A percentile compares a stretch with the other conserved stretches of the same genome.
Conservation (phyloP, 2,888 invertebrate genomes). For the Netelia fuscicornis region DNA sequence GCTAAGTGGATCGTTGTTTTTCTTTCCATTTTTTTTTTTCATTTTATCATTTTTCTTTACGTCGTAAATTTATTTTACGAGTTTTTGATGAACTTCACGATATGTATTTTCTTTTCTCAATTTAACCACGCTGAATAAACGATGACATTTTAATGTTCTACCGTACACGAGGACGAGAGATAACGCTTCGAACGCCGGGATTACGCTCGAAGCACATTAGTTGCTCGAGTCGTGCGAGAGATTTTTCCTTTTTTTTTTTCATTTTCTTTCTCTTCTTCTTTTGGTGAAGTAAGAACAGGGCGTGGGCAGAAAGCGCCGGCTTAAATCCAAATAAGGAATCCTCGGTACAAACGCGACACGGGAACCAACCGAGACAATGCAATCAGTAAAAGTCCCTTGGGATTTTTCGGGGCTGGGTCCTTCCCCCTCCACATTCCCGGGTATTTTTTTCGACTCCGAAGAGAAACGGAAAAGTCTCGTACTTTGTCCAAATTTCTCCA, state of each 20-base stretch:
- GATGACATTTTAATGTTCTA: constrained; percentile 31
- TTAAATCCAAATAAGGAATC: constrained; percentile 54
- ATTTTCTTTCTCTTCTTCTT: neutral
- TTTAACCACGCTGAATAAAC: constrained; percentile 5
- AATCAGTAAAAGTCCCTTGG: constrained; percentile 28
- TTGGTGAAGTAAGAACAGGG: constrained; percentile 34
- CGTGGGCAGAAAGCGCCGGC: constrained; percentile 37
- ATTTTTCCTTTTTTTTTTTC: neutral
- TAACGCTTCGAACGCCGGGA: neutral
- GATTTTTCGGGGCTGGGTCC: neutral
- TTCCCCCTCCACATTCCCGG: neutral
- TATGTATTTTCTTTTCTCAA: too few species aligned
- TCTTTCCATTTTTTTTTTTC: neutral
- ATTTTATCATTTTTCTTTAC: neutral
- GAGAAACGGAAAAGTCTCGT: constrained; percentile 41
- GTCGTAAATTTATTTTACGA: too few species aligned
- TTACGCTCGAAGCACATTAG: constrained; percentile 49
- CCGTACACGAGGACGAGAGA: neutral
- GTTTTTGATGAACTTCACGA: too few species aligned
- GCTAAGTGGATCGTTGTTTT: neutral
- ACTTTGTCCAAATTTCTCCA: constrained; percentile 9
- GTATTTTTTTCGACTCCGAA: neutral
- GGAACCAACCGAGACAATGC: constrained; percentile 37
- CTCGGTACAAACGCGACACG: neutral
- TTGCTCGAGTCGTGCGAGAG: constrained; percentile 17